Base-by-base conservation (phyloP, 2,888 invertebrate genomes). In the Heliconius sara region DNA sequence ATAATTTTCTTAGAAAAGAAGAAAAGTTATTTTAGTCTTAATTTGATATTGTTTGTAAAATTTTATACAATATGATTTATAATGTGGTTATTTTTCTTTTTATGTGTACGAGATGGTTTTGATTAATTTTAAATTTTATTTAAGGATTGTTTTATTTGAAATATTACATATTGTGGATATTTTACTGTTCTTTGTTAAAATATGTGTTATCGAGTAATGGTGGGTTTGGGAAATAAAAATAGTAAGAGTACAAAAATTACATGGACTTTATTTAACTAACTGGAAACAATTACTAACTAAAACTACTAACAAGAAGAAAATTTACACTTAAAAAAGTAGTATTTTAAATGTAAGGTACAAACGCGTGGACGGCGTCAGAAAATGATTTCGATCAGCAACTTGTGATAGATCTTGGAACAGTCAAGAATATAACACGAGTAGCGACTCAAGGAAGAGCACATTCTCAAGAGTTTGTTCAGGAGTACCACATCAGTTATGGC, bases 371-470 rank as follows among this genome's bases (percentile, higher is more conserved):
- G 84, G 98, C 99, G 78, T 96, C 97, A 88, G 97, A 96, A 93
- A 98, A 97, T 89, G 99, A 99, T 96, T 98, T 98, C 93, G 97
- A 97, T 91, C 99, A 99, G 95, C 97, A 97, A 93, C 96, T 99
- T 86, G 97, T 97, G 84, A 96, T 99, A 89, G 99, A 99, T 95
- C 96, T 99, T 92, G 98, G 98, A 81, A 95, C 96, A 87, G 96
- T 98, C 85, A 98, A 97, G 96, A 98, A 99, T 92, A 96, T 99
- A 85, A 98, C 99, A 63, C 96, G 97, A 84, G 97, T 99, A 80
- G 97, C 97, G 84, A 98, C 98, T 43, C 98, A 98, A 91, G 99
- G 99, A 84, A 96, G 99, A 79, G 97, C 98, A 4, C 98, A 98
- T 89, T 97, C 98, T 83, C 96, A 97, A 87, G 99, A 99, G 93